Base-by-base conservation (phyloP, 1,140 invertebrate genomes). In the Cydia splendana region DNA sequence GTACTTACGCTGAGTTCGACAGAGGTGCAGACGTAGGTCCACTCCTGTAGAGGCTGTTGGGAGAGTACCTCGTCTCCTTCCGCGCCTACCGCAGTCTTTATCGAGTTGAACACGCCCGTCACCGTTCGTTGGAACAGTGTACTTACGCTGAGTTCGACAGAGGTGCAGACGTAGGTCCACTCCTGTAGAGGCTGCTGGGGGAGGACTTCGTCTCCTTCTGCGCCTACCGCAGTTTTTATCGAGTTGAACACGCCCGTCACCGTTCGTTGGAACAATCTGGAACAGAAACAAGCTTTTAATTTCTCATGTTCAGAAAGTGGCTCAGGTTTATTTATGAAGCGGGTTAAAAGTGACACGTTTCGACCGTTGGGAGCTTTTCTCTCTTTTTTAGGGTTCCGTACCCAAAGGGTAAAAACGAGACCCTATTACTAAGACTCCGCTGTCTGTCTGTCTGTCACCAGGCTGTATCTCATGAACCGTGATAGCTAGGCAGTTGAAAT, bases 161-260 rank as follows among this genome's bases (percentile, higher is more conserved):
- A 80, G 7, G 84, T 87, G 79, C 82, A 83, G 20, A 90, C 88
- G 28, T 90, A 91, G 0, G 82, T 85, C 91, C 91, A 92, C 53
- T 84, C 82, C 51, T 77, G 79, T 6, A 69, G 78, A 24, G 65
- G 75, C 42, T 12, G 77, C 34, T 9, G 77, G 51, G 76, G 81
- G 45, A 76, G 79, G 30, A 10, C 75, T 20, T 84, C 82, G n/a
- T 82, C 82, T 0, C 85, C 88, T 78, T 93, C 93, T 1, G 87
- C 92, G 1, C 91, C 90, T 24, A 94, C 92, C 0, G 91, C 93
- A 12, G 91, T 93, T 76, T 90, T 90, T 24, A 94, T 87, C 0
- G 90, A 91, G 77, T 94, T 93, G 80, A 94, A 93, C 77, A 94
- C 90, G 0, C 93, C 93, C 0, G 93, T 94, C 65, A 94, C 92